Evolutionary conservation across 2,888 invertebrate species (phyloP).

Genomic region (Drosophila macrospina): DNA sequence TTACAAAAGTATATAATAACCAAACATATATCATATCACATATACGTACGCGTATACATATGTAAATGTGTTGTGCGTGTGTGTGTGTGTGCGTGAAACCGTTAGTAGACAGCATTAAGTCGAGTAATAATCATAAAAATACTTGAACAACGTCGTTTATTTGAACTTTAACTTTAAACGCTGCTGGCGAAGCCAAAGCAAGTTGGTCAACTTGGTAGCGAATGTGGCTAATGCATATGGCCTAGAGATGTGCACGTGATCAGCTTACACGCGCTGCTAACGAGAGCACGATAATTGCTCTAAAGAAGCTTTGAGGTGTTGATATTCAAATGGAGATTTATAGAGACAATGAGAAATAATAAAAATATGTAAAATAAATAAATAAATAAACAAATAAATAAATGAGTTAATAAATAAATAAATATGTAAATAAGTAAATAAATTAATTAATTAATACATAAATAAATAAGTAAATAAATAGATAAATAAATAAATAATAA

Average conservation of each 20-base stretch:
- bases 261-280: constrained; percentile 17
- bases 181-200: constrained; percentile 14
- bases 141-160: constrained; percentile 71
- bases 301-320: background rate
- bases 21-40: constrained; percentile 10
- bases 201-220: constrained; percentile 47
- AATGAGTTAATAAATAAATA: background rate
- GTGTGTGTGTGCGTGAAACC: constrained; percentile 48
- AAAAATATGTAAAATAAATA: background rate
- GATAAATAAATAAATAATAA: background rate
- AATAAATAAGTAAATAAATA: background rate
- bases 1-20: constrained; percentile 28
- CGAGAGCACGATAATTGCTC: background rate
- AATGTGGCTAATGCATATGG: constrained; percentile 28
- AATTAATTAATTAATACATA: background rate
- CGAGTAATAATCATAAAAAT: constrained; percentile 77
- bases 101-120: constrained; percentile 58
- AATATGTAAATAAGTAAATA: background rate
- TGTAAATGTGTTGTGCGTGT: constrained; percentile 14
- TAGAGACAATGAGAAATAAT: background rate
- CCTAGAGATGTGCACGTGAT: constrained; percentile 41
- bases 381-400: background rate
- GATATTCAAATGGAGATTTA: background rate
- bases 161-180: constrained; percentile 76
- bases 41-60: background rate